Conservation (phyloP, 2,797 vertebrate genomes). For the Carduelis carduelis region DNA sequence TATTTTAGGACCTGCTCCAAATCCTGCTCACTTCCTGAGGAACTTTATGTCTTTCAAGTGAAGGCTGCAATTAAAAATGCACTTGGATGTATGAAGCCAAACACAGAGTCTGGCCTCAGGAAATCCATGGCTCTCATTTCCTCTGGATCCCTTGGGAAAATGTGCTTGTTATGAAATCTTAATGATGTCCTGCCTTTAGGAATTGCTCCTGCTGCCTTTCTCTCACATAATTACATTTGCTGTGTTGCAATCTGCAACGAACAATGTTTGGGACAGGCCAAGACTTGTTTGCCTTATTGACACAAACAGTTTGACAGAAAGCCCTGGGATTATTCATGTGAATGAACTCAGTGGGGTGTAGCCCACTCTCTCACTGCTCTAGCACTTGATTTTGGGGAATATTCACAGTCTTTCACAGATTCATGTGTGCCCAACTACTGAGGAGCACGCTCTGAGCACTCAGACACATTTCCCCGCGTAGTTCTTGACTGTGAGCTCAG, state of each 20-base stretch:
- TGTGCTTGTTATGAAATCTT: constrained; percentile 47
- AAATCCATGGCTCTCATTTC: constrained; percentile 24
- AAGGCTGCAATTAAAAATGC: constrained; percentile 19
- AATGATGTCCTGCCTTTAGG: constrained; percentile 52
- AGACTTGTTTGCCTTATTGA: constrained; percentile 55
- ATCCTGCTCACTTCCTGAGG: neutral
- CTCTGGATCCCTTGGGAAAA: constrained; percentile 50
- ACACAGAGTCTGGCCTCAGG: constrained; percentile 15
- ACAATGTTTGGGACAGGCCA: constrained; percentile 16
- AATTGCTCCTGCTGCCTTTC: constrained; percentile 31
- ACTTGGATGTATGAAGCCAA: constrained; percentile 32
- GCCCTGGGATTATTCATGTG: neutral
- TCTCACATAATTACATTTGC: constrained; percentile 27
- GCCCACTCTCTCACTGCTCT: neutral
- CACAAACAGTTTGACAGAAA: constrained; percentile 21
- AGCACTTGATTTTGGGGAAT: neutral
- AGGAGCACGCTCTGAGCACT: neutral
- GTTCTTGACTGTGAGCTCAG: neutral
- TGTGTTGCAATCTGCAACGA: constrained; percentile 13
- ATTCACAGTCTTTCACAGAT: neutral
- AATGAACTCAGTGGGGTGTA: constrained; percentile 1
- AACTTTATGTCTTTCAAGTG: constrained; percentile 5
- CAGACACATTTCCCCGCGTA: fast-evolving
- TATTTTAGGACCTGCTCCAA: neutral
- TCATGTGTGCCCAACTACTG: neutral